A percentile compares a stretch with the other conserved stretches of the same genome.
phyloP scores from a whole-genome alignment of 30 jellyfish, hydroid and myxozoan genomes.

The Turritopsis rubra region DNA sequence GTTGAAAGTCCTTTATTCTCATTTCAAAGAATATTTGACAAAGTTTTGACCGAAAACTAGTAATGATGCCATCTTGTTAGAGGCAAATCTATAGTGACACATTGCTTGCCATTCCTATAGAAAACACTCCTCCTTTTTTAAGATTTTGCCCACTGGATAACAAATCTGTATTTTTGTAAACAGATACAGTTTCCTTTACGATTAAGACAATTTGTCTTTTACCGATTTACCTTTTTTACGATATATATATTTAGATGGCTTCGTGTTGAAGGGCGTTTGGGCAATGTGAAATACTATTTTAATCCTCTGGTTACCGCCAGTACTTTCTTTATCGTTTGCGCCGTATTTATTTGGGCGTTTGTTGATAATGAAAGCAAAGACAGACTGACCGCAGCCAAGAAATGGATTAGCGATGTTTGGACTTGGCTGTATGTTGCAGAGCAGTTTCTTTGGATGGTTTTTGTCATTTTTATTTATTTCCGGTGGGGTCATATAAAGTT shows the following conservation, averaged over 20 bases:
- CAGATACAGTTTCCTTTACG: no score
- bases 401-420: neutral
- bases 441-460: neutral
- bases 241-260: neutral
- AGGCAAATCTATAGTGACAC: no score
- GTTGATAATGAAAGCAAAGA: neutral
- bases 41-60: no score
- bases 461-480: neutral
- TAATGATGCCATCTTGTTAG: no score
- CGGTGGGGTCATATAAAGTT: neutral
- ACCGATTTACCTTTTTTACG: no score
- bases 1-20: no score
- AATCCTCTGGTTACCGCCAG: neutral
- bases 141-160: no score
- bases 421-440: neutral
- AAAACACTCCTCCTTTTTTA: no score
- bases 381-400: neutral
- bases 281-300: neutral
- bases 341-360: neutral
- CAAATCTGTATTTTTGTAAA: no score
- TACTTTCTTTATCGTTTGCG: neutral
- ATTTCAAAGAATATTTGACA: no score
- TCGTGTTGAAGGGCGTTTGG: neutral
- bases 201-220: no score
- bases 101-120: no score